Evolutionary conservation across 2,797 vertebrate genomes (phyloP).

Genomic region (Mormyrus hasselquistii): DNA sequence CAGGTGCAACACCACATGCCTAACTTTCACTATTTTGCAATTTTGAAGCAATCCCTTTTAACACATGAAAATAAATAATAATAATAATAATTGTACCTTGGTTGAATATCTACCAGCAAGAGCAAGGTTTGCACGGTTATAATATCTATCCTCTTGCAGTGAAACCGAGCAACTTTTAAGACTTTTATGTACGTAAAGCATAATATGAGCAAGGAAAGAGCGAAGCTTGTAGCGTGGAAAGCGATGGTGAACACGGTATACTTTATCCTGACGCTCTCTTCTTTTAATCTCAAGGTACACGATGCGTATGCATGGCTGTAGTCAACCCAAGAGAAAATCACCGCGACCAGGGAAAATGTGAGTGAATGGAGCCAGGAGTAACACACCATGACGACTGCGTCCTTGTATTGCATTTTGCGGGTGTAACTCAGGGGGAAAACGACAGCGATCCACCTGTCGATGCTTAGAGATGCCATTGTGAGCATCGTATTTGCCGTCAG

Average conservation of each 20-base stretch:
- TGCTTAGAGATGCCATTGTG: constrained; percentile 71
- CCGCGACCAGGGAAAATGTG: constrained; percentile 56
- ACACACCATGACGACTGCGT: constrained; percentile 61
- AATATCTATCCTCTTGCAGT: constrained; percentile 69
- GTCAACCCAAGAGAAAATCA: constrained; percentile 64
- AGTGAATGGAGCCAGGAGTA: constrained; percentile 68
- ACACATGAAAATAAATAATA: not conserved
- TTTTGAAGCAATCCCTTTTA: not conserved
- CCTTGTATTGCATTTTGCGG: constrained; percentile 68
- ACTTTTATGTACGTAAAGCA: constrained; percentile 70
- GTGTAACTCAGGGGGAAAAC: constrained; percentile 69
- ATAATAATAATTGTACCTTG: constrained; percentile 42
- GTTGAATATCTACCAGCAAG: constrained; percentile 71
- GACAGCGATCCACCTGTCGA: constrained; percentile 71
- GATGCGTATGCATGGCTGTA: constrained; percentile 67
- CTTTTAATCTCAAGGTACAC: constrained; percentile 58
- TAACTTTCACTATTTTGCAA: not conserved
- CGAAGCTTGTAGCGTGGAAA: constrained; percentile 64
- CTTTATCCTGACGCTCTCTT: constrained; percentile 35
- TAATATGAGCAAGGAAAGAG: constrained; percentile 62
- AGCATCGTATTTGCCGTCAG: constrained; percentile 65
- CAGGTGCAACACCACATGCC: not conserved
- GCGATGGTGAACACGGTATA: constrained; percentile 63
- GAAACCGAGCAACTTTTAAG: constrained; percentile 67
- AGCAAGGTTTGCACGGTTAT: constrained; percentile 72